Conservation (phyloP, 2,888 invertebrate genomes). For the Micoletzkya japonica region DNA sequence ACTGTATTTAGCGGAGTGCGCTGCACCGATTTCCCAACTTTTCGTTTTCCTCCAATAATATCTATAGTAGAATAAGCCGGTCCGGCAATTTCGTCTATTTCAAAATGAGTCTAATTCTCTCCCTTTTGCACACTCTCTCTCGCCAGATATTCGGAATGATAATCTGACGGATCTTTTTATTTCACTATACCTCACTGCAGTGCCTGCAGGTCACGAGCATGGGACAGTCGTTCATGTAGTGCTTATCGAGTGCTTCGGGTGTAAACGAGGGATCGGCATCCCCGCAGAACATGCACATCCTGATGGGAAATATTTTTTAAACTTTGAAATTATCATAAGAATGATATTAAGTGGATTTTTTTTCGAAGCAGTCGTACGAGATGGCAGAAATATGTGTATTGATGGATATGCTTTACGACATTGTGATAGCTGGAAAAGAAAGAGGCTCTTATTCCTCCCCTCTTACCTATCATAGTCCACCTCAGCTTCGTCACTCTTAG, state of each 20-base stretch:
- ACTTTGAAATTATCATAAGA: not conserved
- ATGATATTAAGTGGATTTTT: not conserved
- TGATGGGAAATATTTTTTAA: not conserved
- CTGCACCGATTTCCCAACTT: no score
- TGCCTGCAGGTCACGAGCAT: conserved; percentile 11
- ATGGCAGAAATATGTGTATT: no score
- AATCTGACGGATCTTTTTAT: not conserved
- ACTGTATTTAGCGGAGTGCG: no score
- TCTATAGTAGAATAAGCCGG: no score
- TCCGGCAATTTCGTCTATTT: no score
- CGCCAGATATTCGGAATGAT: no score
- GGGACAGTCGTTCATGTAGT: conserved; percentile 12
- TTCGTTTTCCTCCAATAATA: no score
- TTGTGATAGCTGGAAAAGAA: no score
- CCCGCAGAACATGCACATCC: conserved; percentile 29
- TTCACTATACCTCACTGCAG: conserved; percentile 7
- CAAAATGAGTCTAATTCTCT: no score
- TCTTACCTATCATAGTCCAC: conserved; percentile 27
- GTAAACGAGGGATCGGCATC: conserved; percentile 11
- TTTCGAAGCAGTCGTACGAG: not conserved
- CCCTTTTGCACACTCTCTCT: no score
- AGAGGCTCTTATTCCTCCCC: no score
- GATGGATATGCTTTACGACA: no score
- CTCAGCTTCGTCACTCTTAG: conserved; percentile 9
- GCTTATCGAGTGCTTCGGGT: conserved; percentile 12